Evolutionary conservation across 1,140 invertebrate genomes (phyloP), one percentile per base, ranked within the genome.

Genomic region (Caenorhabditis latens): DNA sequence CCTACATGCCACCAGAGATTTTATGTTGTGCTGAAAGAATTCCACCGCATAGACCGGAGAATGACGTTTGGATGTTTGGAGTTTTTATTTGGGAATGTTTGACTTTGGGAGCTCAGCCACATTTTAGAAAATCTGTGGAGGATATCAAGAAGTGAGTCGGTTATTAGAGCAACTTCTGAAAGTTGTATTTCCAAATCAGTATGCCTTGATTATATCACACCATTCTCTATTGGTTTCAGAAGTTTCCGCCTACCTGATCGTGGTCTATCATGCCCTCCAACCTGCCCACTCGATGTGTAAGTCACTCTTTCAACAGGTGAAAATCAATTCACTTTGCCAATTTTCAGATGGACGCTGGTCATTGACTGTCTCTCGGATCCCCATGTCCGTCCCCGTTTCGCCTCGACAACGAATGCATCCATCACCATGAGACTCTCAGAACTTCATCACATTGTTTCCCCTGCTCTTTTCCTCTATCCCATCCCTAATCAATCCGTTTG

Each of bases 71-170:
- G 84, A 84, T 75, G 84, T 55, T 75, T n/a, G 84, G 84, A 61
- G 84, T 85, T 42, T 85, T 85, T 42, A 85, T 85, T 14, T 85
- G 84, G 84, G 84, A 85, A 43, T 85, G 84, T 50, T 32, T 85
- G 65, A 85, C 84, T 0, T n/a, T 85, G 40, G 84, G 84, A 16
- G 84, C 84, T 19, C 63, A 65, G 32, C 84, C 84, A 40, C 84
- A 85, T 75, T 85, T 71, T 42, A 65, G 67, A 67, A 71, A 67
- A 32, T 75, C 63, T 4, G 46, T 79, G 65, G 84, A 85, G 16
- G 84, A 85, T 21, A 85, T 85, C 40, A 65, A 85, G 40, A 71
- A 67, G 58, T 84, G 32, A 84, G 79, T 16, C 13, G 14, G 14
- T 11, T 50, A 9, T n/a, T 0, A 50, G 9, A 50, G 14, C 9